Base-by-base conservation (phyloP, 2,797 vertebrate species). In the Arrhamphus sclerolepis region DNA sequence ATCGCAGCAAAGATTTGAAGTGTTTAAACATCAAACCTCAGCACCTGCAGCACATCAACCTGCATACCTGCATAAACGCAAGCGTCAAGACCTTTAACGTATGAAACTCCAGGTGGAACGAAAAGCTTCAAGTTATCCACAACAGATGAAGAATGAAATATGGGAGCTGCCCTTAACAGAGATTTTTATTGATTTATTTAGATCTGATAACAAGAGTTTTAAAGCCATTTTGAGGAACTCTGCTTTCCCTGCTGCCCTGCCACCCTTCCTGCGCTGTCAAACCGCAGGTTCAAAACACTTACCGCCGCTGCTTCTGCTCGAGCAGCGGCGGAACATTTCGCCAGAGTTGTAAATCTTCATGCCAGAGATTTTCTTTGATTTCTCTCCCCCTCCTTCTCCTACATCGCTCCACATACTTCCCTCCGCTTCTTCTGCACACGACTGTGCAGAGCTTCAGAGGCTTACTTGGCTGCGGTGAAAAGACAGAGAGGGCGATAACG, bases 151-250 rank as follows among this genome's bases (percentile, higher is more conserved):
- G 56, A 47, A 60, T 78, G 70, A 87, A 86, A 83, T 80, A 82
- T 78, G 70, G 76, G 61, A 20, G 49, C 56, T 34, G 50, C 40
- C 29, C 62, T 80, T 70, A 75, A 82, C 56, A 73, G 71, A 70
- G 77, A 72, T 72, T 89, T 87, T 74, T 70, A 82, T 87, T 84
- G 82, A 86, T 92, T 86, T 86, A 89, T 91, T 88, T 82, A 76
- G 83, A 84, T 70, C 75, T 82, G 86, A 91, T 87, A 91, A 93
- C 92, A 88, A 92, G 88, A 86, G 78, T 87, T 62, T 22, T 91
- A 78, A 88, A 89, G 80, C 59, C 75, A 78, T 81, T 88, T 78
- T 85, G 77, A 82, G 60, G 64, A 51, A 28, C 21, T 54, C 57
- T 57, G 50, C 51, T 52, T 34, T 29, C 39, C 43, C 18, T 26